Evolutionary conservation across 2,113 vertebrate species (phyloP), one percentile per base, ranked within the genome.

Genomic region (Salminus brasiliensis): DNA sequence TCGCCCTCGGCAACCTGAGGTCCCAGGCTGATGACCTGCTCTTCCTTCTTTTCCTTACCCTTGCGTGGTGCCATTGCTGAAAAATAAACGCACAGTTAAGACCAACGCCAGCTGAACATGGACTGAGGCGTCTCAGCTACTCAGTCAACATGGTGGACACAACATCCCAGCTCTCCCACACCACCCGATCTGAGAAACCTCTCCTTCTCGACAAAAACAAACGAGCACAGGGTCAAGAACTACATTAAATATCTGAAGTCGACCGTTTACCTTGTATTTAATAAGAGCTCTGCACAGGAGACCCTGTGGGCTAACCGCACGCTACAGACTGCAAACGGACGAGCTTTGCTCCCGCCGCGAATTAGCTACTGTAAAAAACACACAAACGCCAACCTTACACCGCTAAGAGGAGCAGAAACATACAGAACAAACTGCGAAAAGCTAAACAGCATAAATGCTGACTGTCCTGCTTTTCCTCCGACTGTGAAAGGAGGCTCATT

Each of bases 21-120:
- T 27, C 98, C 98, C 45, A 99, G 84, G 80, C 97, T 99, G 92
- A 99, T 99, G 52, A 99, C 97, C 92, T 99, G 98, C 71, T 99
- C 98, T 86, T 99, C 98, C 93, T 99, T 99, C 96, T 99, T 99
- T 87, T 99, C 98, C 86, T 99, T 99, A 74, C 97, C 98, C 94
- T 99, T 99, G 66, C 98, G 97, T 88, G 98, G 98, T 88, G 98
- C 98, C 98, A 99, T 99, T 85, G 91, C 97, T 98, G 82, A 4
- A 49, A 12, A 11, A 2, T 67, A 15, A 71, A 1, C 16, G 3
- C 3, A 66, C 29, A 68, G 23, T 11, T 45, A 16, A 18, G 3
- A 15, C 23, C 7, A 72, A 18, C 8, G 36, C 10, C 13, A 52
- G 25, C 10, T 25, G 36, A 5, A 9, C 9, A 9, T 5, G 4